phyloP scores from a whole-genome alignment of 2,113 vertebrate genomes.

The Salminus brasiliensis region DNA sequence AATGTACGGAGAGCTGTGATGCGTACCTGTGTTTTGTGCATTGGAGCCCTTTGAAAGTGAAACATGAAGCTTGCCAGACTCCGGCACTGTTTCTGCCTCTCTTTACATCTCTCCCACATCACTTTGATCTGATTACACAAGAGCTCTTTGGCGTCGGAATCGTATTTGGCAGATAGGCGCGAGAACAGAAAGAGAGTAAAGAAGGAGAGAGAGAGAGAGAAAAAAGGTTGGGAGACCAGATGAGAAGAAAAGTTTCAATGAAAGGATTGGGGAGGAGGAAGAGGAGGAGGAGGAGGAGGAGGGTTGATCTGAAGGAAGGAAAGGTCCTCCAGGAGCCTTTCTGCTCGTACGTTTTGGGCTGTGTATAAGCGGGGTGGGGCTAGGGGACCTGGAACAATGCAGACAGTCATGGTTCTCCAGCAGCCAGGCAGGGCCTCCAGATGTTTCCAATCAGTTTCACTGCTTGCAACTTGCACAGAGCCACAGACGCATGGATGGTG shows the following conservation, averaged over 20 bases:
- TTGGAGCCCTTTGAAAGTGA: constrained; percentile 56
- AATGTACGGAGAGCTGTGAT: neutral
- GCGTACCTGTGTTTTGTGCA: constrained; percentile 13
- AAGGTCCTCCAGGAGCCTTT: constrained; percentile 51
- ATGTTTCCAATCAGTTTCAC: constrained; percentile 75
- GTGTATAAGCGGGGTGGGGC: constrained; percentile 54
- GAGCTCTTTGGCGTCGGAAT: constrained; percentile 54
- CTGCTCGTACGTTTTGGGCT: constrained; percentile 48
- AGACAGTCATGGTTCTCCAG: constrained; percentile 69
- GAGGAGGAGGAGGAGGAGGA: neutral
- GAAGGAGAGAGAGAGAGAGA: constrained; percentile 7
- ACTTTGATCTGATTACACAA: constrained; percentile 51
- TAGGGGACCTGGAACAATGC: constrained; percentile 72
- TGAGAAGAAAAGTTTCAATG: constrained; percentile 22
- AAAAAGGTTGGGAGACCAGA: neutral
- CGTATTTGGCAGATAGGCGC: constrained; percentile 40
- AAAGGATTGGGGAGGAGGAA: neutral
- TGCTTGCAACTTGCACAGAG: constrained; percentile 66
- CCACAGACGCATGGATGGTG: constrained; percentile 29
- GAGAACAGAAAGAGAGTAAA: constrained; percentile 24
- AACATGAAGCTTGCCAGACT: constrained; percentile 61
- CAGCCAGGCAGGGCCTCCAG: constrained; percentile 59
- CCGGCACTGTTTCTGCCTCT: constrained; percentile 40
- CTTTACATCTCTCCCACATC: constrained; percentile 42
- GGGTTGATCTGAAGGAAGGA: constrained; percentile 30